Conservation (phyloP, 1,140 invertebrate species). For the Euwallacea fornicatus region DNA sequence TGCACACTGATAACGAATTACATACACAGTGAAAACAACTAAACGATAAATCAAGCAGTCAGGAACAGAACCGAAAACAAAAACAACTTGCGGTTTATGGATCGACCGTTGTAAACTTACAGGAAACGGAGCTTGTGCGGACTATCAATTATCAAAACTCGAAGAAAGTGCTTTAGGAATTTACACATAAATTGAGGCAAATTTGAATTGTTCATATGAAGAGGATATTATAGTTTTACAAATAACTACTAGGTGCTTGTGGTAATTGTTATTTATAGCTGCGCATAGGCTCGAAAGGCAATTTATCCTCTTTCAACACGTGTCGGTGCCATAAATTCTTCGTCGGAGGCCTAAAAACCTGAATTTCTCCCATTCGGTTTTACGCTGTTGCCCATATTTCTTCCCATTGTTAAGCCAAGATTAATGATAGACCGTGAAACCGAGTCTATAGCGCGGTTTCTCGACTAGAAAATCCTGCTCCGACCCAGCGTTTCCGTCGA, state of each 20-base stretch:
- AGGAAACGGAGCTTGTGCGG: background rate
- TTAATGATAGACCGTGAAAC: conserved; percentile 33
- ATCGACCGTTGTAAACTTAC: conserved; percentile 5
- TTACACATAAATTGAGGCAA: background rate
- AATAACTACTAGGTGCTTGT: too few species aligned
- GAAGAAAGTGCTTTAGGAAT: background rate
- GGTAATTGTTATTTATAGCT: background rate
- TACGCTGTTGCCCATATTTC: conserved; percentile 30
- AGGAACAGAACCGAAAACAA: conserved; percentile 6
- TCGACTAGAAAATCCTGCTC: conserved; percentile 36
- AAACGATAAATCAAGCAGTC: conserved; percentile 5
- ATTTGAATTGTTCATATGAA: too few species aligned
- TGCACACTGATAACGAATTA: background rate
- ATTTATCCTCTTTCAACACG: conserved; percentile 9
- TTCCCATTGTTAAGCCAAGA: conserved; percentile 34
- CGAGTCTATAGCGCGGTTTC: conserved; percentile 29
- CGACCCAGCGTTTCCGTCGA: conserved; percentile 21
- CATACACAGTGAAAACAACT: conserved; percentile 1
- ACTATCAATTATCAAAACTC: conserved; percentile 3
- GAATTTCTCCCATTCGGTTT: conserved; percentile 19
- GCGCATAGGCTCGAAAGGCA: background rate
- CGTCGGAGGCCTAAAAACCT: conserved; percentile 26
- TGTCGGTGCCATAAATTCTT: conserved; percentile 19
- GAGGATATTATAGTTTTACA: too few species aligned
- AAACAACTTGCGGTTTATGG: conserved; percentile 6